These are phyloP conservation scores for Drosophila cognata DNA, from an alignment of 2,888 invertebrate genomes.

Conservation along the genomic window DNA sequence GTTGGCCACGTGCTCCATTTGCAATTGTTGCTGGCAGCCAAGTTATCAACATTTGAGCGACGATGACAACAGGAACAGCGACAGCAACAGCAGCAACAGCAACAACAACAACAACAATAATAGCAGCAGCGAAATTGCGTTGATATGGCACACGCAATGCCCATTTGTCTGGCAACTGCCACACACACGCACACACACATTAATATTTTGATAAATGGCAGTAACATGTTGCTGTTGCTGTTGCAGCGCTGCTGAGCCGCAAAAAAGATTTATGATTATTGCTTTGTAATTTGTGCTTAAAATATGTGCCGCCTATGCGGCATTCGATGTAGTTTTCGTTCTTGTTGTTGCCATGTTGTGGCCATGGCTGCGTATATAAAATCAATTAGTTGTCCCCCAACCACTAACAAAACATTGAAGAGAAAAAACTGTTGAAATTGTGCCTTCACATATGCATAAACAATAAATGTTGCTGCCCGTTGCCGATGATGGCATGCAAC, in stretches of 20 bases:
- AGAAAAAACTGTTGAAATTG: conserved; percentile 38
- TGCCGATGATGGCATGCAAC: conserved; percentile 71
- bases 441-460: conserved; percentile 49
- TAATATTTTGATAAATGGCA: conserved; percentile 73
- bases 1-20: conserved; percentile 70
- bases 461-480: conserved; percentile 65
- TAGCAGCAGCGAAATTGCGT: conserved; percentile 24
- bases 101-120: conserved; percentile 28
- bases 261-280: conserved; percentile 80
- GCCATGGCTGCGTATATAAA: conserved; percentile 64
- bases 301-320: conserved; percentile 74
- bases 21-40: conserved; percentile 56
- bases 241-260: conserved; percentile 62
- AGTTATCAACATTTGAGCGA: conserved; percentile 65
- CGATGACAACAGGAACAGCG: conserved; percentile 59
- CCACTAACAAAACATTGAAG: background rate
- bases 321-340: conserved; percentile 31
- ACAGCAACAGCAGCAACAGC: conserved; percentile 30
- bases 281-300: conserved; percentile 80
- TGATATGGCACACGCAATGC: conserved; percentile 76
- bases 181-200: conserved; percentile 48
- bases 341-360: conserved; percentile 32
- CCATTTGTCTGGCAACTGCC: conserved; percentile 73
- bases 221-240: conserved; percentile 67
- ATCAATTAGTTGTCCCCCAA: conserved; percentile 64